phyloP scores from a whole-genome alignment of 2,888 invertebrate genomes.

The Beris morrisii region DNA sequence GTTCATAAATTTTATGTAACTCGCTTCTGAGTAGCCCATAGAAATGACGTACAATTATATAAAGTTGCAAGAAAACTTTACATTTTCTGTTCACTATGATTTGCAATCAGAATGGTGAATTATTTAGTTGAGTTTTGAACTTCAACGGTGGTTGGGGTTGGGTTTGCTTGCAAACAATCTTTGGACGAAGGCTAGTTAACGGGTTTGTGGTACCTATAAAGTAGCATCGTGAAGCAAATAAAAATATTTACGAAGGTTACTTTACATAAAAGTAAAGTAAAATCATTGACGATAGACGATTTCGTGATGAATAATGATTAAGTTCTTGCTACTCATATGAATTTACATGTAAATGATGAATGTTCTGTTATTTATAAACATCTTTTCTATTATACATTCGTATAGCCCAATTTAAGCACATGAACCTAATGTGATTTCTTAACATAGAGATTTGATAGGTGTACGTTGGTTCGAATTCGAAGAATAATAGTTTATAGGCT shows the following conservation, averaged over 20 bases:
- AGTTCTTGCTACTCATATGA: too few relatives aligned
- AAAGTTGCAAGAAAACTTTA: too few relatives aligned
- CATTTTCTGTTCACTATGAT: too few relatives aligned
- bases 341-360: not conserved
- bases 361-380: not conserved
- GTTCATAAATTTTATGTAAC: slow-evolving; percentile 39
- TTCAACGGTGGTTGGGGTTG: too few relatives aligned
- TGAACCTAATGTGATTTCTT: too few relatives aligned
- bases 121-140: too few relatives aligned
- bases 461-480: too few relatives aligned
- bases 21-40: slow-evolving; percentile 16
- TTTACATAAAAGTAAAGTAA: not conserved
- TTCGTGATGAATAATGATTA: slow-evolving; percentile 23
- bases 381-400: too few relatives aligned
- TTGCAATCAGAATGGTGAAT: too few relatives aligned
- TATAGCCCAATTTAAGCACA: too few relatives aligned
- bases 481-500: too few relatives aligned
- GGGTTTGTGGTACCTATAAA: not conserved
- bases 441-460: too few relatives aligned
- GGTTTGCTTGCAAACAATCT: not conserved
- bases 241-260: not conserved
- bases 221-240: not conserved
- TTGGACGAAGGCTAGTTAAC: slow-evolving; percentile 22
- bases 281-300: slow-evolving; percentile 8
- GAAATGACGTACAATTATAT: not conserved